Percentiles rank a stretch among this genome's conserved stretches.
These are phyloP conservation scores for Labia minor DNA, from an alignment of 2,888 invertebrate species.

Conservation along the genomic window DNA sequence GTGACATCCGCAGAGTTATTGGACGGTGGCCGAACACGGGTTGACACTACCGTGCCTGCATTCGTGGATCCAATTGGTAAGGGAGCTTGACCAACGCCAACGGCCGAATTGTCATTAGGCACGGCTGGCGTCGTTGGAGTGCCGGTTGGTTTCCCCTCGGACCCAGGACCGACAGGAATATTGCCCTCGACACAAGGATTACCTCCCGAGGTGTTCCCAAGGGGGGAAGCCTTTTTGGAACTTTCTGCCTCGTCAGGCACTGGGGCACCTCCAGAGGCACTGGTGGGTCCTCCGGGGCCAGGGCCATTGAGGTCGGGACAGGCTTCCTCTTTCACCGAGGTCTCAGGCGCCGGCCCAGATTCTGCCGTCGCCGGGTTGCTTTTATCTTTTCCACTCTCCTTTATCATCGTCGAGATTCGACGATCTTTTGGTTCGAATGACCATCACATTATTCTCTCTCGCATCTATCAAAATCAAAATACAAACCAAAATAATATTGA, in stretches of 20 bases:
- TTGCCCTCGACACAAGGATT: slow-evolving; percentile 17
- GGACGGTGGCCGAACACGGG: slow-evolving; percentile 19
- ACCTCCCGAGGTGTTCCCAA: slow-evolving; percentile 16
- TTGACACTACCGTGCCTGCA: slow-evolving; percentile 20
- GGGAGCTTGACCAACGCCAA: neutral
- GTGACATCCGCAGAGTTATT: slow-evolving; percentile 19
- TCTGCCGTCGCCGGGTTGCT: neutral
- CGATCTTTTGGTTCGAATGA: neutral
- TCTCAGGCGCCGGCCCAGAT: slow-evolving; percentile 21
- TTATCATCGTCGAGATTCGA: neutral
- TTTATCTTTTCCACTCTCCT: neutral
- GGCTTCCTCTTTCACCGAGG: slow-evolving; percentile 24
- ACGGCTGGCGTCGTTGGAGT: neutral
- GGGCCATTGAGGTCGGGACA: slow-evolving; percentile 22
- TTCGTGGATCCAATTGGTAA: slow-evolving; percentile 22
- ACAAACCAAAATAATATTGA: too few species aligned
- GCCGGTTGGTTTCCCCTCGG: slow-evolving; percentile 21
- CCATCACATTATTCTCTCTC: neutral
- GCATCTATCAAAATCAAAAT: neutral
- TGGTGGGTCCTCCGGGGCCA: neutral
- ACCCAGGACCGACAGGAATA: slow-evolving; percentile 20
- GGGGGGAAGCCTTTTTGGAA: slow-evolving; percentile 17
- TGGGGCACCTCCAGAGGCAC: neutral
- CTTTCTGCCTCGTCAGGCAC: slow-evolving; percentile 22
- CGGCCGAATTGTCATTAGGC: neutral